Conservation (phyloP, 2,797 vertebrate genomes). For the Enoplosus armatus region DNA sequence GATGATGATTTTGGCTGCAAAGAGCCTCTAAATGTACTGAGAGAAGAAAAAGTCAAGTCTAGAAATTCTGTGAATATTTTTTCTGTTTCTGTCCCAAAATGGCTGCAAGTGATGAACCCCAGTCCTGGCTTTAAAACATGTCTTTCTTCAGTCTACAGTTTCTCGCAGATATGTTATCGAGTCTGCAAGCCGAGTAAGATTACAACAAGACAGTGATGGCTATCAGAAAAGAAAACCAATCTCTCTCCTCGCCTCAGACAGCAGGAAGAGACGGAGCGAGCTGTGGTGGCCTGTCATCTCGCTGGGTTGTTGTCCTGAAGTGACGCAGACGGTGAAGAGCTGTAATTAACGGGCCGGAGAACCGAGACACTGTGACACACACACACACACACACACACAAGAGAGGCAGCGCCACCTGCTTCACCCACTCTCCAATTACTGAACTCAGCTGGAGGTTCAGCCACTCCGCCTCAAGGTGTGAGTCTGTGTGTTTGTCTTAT, state of each 20-base stretch:
- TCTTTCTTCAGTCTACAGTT: neutral
- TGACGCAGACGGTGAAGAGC: constrained; percentile 44
- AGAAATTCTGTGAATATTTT: too few relatives aligned
- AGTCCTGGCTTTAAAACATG: neutral
- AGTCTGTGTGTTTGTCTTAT: neutral
- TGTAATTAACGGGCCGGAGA: constrained; percentile 65
- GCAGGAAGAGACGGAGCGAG: constrained; percentile 3
- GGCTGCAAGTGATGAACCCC: neutral
- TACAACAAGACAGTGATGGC: neutral
- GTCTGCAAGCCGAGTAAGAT: neutral
- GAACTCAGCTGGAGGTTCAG: constrained; percentile 40
- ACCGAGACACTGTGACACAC: constrained; percentile 5
- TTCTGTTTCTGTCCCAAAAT: too few relatives aligned
- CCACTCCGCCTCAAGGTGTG: neutral
- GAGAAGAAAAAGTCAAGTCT: neutral
- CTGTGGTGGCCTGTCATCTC: neutral
- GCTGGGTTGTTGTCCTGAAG: constrained; percentile 23
- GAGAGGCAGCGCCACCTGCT: constrained; percentile 49
- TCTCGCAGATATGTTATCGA: neutral
- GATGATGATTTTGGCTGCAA: neutral
- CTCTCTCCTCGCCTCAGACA: neutral
- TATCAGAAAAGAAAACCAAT: neutral
- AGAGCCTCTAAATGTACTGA: neutral
- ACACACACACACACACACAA: constrained; percentile 28
- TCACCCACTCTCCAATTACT: constrained; percentile 63